These are phyloP conservation scores for Climacteris rufus DNA, from an alignment of 2,113 vertebrate genomes.

Conservation along the genomic window DNA sequence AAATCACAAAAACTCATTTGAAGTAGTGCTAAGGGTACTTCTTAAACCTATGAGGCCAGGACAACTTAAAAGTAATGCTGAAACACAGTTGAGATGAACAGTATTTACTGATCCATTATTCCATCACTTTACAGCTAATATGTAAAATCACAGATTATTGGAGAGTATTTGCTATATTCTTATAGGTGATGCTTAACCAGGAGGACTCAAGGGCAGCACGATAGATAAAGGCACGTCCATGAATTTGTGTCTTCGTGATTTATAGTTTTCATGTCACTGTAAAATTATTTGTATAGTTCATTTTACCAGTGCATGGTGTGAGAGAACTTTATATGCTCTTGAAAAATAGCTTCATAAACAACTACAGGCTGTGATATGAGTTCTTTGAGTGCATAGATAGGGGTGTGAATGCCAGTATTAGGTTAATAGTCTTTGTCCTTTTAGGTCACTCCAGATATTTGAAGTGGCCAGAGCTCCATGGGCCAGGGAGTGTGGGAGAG, in stretches of 20 bases:
- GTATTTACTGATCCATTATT: neutral
- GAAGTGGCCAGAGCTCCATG: accelerated
- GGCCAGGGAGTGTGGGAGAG: accelerated
- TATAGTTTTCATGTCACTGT: neutral
- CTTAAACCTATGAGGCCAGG: neutral
- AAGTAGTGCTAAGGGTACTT: neutral
- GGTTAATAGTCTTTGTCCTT: neutral
- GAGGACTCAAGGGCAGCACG: neutral
- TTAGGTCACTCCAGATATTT: neutral
- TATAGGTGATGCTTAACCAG: neutral
- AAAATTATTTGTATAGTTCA: neutral
- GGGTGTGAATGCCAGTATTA: neutral
- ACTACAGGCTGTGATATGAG: neutral
- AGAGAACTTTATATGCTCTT: neutral
- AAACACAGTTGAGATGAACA: neutral
- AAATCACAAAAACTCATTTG: conserved; percentile 33
- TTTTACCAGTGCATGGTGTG: neutral
- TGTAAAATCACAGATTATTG: neutral
- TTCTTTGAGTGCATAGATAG: neutral
- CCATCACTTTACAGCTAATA: neutral
- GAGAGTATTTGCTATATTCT: neutral
- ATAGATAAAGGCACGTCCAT: neutral
- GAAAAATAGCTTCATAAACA: conserved; percentile 3
- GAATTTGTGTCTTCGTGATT: neutral
- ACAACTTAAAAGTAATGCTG: neutral